Evolutionary conservation across 2,888 invertebrate species (phyloP).

Genomic region (Drosophila parthenogenetica): DNA sequence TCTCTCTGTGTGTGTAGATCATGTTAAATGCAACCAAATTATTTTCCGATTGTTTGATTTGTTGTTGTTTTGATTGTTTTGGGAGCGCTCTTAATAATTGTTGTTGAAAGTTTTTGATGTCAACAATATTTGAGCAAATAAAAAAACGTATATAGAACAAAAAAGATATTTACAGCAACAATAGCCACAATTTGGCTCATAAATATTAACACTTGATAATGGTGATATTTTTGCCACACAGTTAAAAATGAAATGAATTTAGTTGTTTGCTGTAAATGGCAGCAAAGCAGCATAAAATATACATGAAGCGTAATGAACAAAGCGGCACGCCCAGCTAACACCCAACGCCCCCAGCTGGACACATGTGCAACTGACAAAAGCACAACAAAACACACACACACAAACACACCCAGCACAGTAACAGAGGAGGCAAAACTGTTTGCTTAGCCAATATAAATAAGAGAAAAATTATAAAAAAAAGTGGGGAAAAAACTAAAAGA

Average conservation of each 20-base stretch:
- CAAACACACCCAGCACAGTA: slow-evolving; percentile 39
- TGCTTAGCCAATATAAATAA: slow-evolving; percentile 34
- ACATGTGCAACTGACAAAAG: slow-evolving; percentile 78
- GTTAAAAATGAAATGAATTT: slow-evolving; percentile 4
- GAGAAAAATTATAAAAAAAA: slow-evolving; percentile 24
- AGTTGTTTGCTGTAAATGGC: slow-evolving; percentile 31
- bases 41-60: slow-evolving; percentile 61
- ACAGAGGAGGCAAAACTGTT: slow-evolving; percentile 38
- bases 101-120: slow-evolving; percentile 41
- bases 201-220: slow-evolving; percentile 57
- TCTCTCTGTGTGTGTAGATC: slow-evolving; percentile 55
- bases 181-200: slow-evolving; percentile 26
- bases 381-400: slow-evolving; percentile 36
- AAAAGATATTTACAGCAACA: slow-evolving; percentile 37
- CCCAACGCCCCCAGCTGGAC: slow-evolving; percentile 27
- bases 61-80: slow-evolving; percentile 50
- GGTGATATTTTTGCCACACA: slow-evolving; percentile 50
- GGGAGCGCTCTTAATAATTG: slow-evolving; percentile 29
- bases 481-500: slow-evolving; percentile 18
- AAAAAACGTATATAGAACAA: slow-evolving; percentile 26
- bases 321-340: slow-evolving; percentile 33
- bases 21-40: slow-evolving; percentile 62
- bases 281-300: slow-evolving; percentile 49
- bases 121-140: slow-evolving; percentile 39
- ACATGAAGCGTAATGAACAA: slow-evolving; percentile 57